Evolutionary conservation across 2,888 invertebrate species (phyloP), one percentile per base, ranked within the genome.

Genomic region (Disparrhopalites patrizii): DNA sequence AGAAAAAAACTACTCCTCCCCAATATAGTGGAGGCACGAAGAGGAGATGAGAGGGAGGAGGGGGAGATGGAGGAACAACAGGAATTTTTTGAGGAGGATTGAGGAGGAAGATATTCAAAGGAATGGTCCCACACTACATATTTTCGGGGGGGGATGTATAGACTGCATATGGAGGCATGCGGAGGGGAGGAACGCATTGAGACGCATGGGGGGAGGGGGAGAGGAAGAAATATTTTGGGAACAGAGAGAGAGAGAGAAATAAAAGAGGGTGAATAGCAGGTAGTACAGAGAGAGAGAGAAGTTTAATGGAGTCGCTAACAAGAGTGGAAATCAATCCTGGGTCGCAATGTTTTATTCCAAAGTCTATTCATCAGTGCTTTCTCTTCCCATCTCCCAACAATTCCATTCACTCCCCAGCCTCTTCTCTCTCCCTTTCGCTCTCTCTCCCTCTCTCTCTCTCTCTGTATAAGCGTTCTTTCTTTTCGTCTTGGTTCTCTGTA

Each of bases 281-380:
- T 31, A 18, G 20, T 4, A 13, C 5, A 13, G 43, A 43, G 43
- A 43, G 15, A 43, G 13, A 13, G 15, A 20, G 30, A 31, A 31
- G 33, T 55, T 55, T 55, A 55, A 55, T 55, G 54, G 54, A 55
- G 54, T 55, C 33, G 31, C 54, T 55, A 55, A 55, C 33, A 55
- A 55, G 54, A 55, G 31, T 55, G 54, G 54, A 55, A 55, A 55
- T 55, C 54, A 55, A 55, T 55, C 54, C 31, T 55, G 54, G n/a
- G 18, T 15, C 7, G 13, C 47, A n/a, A 28, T n/a, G n/a, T n/a
- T n/a, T n/a, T n/a, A n/a, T n/a, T n/a, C n/a, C n/a, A n/a, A n/a
- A 36, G 36, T 36, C 36, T 36, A 36, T 36, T 36, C 47, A 47
- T 47, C 47, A 47, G 47, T 47, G 20, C 47, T 47, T 47, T 47